These are phyloP conservation scores for Hypotaenidia okinawae DNA, from an alignment of 2,797 vertebrate genomes.

Conservation along the genomic window DNA sequence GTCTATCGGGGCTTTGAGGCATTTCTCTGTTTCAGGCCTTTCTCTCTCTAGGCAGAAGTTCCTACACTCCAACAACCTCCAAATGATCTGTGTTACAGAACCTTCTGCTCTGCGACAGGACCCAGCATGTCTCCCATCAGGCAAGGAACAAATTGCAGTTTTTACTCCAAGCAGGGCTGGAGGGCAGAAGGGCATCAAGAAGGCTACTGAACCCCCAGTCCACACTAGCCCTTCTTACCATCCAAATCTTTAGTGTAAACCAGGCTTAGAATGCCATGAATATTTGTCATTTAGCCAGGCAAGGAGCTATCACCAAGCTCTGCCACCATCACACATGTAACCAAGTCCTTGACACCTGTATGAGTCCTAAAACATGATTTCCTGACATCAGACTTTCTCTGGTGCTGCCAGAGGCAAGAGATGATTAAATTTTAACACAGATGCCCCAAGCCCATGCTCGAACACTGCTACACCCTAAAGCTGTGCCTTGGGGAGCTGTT, in stretches of 20 bases:
- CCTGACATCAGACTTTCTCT: not conserved
- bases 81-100: not conserved
- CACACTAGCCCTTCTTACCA: not conserved
- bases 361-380: not conserved
- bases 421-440: not conserved
- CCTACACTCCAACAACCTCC: accelerated
- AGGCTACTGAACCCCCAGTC: not conserved
- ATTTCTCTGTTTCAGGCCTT: not conserved
- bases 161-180: not conserved
- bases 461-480: not conserved
- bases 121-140: not conserved
- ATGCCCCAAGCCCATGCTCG: not conserved
- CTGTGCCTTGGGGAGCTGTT: not conserved
- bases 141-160: not conserved
- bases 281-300: not conserved
- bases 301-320: not conserved
- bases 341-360: not conserved
- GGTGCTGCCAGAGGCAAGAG: not conserved
- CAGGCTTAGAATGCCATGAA: not conserved
- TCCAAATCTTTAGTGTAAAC: not conserved
- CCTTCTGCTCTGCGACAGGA: not conserved
- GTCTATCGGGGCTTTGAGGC: not conserved
- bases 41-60: not conserved
- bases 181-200: not conserved
- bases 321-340: not conserved